Conservation (phyloP, 2,113 vertebrate genomes). For the Crotalus horridus region DNA sequence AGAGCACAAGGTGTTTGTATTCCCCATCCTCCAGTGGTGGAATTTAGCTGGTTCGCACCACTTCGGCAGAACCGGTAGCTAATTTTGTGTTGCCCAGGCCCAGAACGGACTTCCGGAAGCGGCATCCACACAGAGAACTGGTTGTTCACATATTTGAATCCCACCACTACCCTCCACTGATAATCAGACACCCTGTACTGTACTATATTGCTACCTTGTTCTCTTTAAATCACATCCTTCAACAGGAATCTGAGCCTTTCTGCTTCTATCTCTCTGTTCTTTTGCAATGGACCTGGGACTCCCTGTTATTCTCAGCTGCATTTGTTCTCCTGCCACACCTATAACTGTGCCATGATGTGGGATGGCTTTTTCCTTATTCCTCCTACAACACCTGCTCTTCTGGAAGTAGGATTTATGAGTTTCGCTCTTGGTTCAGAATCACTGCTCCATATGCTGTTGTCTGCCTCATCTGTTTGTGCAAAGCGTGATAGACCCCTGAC, state of each 20-base stretch:
- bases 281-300: background rate
- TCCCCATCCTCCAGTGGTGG: background rate
- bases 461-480: background rate
- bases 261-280: background rate
- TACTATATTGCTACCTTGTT: background rate
- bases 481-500: background rate
- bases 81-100: no score
- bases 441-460: background rate
- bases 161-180: background rate
- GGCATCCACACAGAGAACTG: no score
- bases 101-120: no score
- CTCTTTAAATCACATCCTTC: background rate
- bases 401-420: background rate
- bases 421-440: slow-evolving; percentile 43
- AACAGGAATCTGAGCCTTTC: background rate
- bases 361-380: slow-evolving; percentile 11
- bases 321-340: fast-evolving
- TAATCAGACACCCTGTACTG: background rate
- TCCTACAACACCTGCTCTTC: slow-evolving; percentile 45
- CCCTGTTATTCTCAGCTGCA: background rate
- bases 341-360: background rate
- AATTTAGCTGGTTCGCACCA: no score
- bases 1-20: background rate
- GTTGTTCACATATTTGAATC: no score
- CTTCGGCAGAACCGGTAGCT: no score